Evolutionary conservation across 2,888 invertebrate genomes (phyloP).

Genomic region (Drosophila anceps): DNA sequence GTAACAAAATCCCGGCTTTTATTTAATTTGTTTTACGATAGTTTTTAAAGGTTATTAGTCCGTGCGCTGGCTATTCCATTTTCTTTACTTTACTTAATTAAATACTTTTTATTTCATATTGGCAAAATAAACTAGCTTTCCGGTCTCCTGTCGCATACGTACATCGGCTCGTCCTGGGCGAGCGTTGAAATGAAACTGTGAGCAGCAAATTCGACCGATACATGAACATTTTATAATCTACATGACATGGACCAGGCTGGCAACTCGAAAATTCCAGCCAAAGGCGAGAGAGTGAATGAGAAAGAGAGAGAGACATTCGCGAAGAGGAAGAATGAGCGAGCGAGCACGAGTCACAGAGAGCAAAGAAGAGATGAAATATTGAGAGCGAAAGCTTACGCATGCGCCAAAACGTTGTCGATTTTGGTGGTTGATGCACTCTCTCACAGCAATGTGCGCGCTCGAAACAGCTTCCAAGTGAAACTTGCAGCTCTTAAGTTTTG

Average conservation of each 20-base stretch:
- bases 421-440: conserved; percentile 53
- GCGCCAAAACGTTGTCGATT: conserved; percentile 70
- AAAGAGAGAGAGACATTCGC: conserved; percentile 24
- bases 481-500: conserved; percentile 50
- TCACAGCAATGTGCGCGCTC: conserved; percentile 25
- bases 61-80: neutral
- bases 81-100: neutral
- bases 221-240: conserved; percentile 54
- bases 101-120: conserved; percentile 15
- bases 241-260: conserved; percentile 46
- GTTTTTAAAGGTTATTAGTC: conserved; percentile 1
- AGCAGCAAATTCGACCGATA: conserved; percentile 47
- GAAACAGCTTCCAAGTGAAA: conserved; percentile 66
- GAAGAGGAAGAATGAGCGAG: conserved; percentile 31
- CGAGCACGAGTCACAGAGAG: conserved; percentile 17
- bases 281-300: conserved; percentile 15
- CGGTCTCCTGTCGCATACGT: conserved; percentile 45
- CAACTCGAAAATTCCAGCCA: conserved; percentile 55
- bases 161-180: conserved; percentile 65
- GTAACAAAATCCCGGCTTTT: conserved; percentile 26
- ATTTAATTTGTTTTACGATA: conserved; percentile 11
- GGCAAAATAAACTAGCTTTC: conserved; percentile 3
- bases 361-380: conserved; percentile 6
- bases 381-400: conserved; percentile 59
- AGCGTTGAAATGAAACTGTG: conserved; percentile 65